Conservation (phyloP, 2,113 vertebrate genomes). For the Sander lucioperca region DNA sequence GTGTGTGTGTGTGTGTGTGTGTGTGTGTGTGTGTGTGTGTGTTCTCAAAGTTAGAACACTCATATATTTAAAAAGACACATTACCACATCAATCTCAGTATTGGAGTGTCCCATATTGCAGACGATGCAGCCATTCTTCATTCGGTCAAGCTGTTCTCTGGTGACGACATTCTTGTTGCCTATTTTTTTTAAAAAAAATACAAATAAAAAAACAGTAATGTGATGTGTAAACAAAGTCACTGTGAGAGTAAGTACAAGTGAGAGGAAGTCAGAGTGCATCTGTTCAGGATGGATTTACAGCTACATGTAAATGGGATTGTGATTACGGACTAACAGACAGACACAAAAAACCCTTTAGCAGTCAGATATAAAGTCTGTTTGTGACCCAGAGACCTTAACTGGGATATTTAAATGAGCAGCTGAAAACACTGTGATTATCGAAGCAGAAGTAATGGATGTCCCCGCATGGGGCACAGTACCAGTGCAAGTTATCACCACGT, state of each 20-base stretch:
- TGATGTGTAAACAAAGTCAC: constrained; percentile 2
- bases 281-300: background rate
- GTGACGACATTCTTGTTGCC: constrained; percentile 99
- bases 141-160: constrained; percentile 95
- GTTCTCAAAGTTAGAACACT: too few relatives aligned
- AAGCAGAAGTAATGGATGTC: constrained; percentile 56
- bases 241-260: background rate
- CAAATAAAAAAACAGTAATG: background rate
- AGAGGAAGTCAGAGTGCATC: background rate
- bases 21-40: too few relatives aligned
- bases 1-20: too few relatives aligned
- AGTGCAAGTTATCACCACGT: constrained; percentile 99
- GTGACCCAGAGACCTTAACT: background rate
- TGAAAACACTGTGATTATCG: constrained; percentile 37
- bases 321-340: background rate
- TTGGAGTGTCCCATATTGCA: constrained; percentile 99
- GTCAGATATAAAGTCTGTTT: constrained; percentile 7
- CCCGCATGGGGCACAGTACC: constrained; percentile 81
- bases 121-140: constrained; percentile 98
- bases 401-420: constrained; percentile 8
- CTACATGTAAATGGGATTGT: background rate
- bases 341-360: background rate
- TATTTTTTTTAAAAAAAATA: constrained; percentile 67
- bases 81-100: constrained; percentile 98
- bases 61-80: constrained; percentile 25